Evolutionary conservation across 1,140 invertebrate species (phyloP).

Genomic region (Gonioctena quinquepunctata): DNA sequence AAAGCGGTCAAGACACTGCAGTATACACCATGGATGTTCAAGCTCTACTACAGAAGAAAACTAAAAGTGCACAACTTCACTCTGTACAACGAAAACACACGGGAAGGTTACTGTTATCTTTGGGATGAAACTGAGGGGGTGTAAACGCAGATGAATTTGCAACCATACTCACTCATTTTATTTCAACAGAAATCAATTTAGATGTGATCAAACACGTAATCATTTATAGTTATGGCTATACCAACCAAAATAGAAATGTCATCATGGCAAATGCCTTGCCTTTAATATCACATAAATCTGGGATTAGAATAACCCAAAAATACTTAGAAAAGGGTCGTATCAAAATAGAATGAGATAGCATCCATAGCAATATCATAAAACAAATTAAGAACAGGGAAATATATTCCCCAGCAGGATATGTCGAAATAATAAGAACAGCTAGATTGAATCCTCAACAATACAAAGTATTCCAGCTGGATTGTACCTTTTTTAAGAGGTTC

Average conservation of each 20-base stretch:
- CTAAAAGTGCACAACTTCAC: slow-evolving; percentile 38
- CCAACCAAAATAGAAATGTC: not conserved
- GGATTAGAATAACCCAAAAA: slow-evolving; percentile 32
- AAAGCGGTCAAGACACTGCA: slow-evolving; percentile 5
- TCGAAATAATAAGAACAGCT: slow-evolving; percentile 31
- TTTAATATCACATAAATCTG: slow-evolving; percentile 11
- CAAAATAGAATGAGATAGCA: slow-evolving; percentile 47
- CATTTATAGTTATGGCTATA: not conserved
- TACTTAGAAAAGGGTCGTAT: slow-evolving; percentile 46
- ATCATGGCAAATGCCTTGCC: slow-evolving; percentile 19
- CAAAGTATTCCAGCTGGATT: slow-evolving; percentile 17
- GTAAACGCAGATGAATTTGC: slow-evolving; percentile 44
- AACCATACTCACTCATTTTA: slow-evolving; percentile 22
- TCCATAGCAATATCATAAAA: slow-evolving; percentile 42
- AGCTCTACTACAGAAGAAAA: slow-evolving; percentile 26
- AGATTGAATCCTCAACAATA: slow-evolving; percentile 27
- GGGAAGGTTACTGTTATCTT: slow-evolving; percentile 44
- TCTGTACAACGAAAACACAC: slow-evolving; percentile 42
- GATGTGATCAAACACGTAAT: not conserved
- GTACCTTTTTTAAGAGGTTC: slow-evolving; percentile 13
- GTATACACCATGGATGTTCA: slow-evolving; percentile 24
- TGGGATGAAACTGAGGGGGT: slow-evolving; percentile 47
- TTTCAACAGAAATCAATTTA: slow-evolving; percentile 22
- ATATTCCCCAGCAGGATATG: slow-evolving; percentile 30
- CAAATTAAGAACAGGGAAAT: slow-evolving; percentile 33